Conservation (phyloP, 2,888 invertebrate species). For the Drosophila macrospina region DNA sequence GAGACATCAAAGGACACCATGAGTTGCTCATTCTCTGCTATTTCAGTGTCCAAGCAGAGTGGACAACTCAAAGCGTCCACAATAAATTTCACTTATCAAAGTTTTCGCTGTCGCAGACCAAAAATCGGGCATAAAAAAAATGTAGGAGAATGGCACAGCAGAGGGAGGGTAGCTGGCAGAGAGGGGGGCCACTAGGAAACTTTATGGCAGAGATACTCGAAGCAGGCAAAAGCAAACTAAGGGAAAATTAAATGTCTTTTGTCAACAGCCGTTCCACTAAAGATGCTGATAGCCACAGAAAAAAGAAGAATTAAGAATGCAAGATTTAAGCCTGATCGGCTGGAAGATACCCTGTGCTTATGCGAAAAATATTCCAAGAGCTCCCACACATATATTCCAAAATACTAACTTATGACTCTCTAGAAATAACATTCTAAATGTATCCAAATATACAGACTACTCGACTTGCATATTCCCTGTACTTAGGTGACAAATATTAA, state of each 20-base stretch:
- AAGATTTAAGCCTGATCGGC: not conserved
- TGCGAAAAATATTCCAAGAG: too few relatives aligned
- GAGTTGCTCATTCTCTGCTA: slow-evolving; percentile 63
- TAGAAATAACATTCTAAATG: too few relatives aligned
- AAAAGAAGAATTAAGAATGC: slow-evolving; percentile 4
- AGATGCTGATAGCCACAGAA: slow-evolving; percentile 50
- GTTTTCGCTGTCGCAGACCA: slow-evolving; percentile 60
- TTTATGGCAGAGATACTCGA: slow-evolving; percentile 71
- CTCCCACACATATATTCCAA: too few relatives aligned
- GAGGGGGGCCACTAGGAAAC: slow-evolving; percentile 47
- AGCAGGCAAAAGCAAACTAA: slow-evolving; percentile 64
- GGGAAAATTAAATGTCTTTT: slow-evolving; percentile 78
- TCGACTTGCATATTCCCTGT: not conserved
- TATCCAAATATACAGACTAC: not conserved
- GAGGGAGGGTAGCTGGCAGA: slow-evolving; percentile 17
- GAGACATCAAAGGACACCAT: slow-evolving; percentile 39
- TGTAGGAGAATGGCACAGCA: slow-evolving; percentile 10
- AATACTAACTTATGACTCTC: too few relatives aligned
- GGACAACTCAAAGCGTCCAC: slow-evolving; percentile 68
- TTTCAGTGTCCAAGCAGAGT: slow-evolving; percentile 28
- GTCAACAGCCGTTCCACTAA: slow-evolving; percentile 69
- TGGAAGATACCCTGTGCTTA: not conserved
- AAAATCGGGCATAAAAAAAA: slow-evolving; percentile 57
- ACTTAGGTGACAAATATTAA: not conserved
- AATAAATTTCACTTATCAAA: slow-evolving; percentile 79